Conservation (phyloP, 1,140 invertebrate genomes). For the Drosophila sproati region DNA sequence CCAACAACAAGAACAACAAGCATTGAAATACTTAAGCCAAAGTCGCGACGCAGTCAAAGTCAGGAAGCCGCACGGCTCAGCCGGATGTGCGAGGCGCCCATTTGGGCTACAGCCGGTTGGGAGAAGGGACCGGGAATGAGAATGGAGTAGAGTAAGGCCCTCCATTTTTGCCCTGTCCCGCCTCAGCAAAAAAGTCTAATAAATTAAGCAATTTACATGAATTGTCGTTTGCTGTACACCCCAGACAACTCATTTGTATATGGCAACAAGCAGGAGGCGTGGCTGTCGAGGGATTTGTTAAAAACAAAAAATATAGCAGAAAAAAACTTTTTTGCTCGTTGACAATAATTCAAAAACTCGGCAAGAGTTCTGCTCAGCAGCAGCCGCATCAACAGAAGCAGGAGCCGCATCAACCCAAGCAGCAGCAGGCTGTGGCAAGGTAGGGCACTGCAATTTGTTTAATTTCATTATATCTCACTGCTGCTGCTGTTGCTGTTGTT, state of each 20-base stretch:
- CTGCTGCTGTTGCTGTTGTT: constrained; percentile 35
- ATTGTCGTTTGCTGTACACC: constrained; percentile 73
- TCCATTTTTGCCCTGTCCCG: not conserved
- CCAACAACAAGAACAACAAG: constrained; percentile 53
- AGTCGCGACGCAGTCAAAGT: constrained; percentile 75
- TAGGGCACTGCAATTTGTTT: constrained; percentile 68
- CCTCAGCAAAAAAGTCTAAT: constrained; percentile 70
- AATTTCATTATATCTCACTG: constrained; percentile 66
- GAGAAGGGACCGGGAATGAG: not conserved
- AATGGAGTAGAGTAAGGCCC: too few relatives aligned
- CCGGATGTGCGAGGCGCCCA: constrained; percentile 49
- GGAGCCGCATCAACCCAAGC: not conserved
- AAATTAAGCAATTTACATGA: constrained; percentile 83
- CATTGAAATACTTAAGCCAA: constrained; percentile 74
- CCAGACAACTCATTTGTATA: constrained; percentile 77
- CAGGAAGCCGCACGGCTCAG: constrained; percentile 62
- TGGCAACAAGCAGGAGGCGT: constrained; percentile 33
- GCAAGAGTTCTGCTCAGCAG: constrained; percentile 12
- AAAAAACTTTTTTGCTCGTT: constrained; percentile 59
- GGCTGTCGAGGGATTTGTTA: constrained; percentile 58
- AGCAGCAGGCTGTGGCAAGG: constrained; percentile 29
- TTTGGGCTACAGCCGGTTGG: constrained; percentile 22
- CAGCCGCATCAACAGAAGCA: not conserved
- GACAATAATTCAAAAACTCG: constrained; percentile 61
- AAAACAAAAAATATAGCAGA: constrained; percentile 8